Percentiles rank a stretch among this genome's conserved stretches.
Conservation (phyloP, 2,797 vertebrate genomes). For the Peromyscus eremicus region DNA sequence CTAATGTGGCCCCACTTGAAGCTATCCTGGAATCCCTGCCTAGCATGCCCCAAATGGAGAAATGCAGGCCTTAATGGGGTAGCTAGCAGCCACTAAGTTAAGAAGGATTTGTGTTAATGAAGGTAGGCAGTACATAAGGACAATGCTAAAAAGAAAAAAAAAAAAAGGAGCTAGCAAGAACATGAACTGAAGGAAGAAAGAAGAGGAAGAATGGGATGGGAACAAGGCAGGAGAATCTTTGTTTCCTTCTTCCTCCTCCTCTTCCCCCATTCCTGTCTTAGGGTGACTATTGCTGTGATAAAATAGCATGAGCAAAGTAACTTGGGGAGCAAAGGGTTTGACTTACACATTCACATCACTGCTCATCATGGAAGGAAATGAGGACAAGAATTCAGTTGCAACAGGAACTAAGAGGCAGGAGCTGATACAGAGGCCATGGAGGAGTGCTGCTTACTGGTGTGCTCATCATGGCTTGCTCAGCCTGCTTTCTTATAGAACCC, state of each 20-base stretch:
- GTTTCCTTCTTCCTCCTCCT: neutral
- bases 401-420: neutral
- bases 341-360: neutral
- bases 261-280: neutral
- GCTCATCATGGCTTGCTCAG: neutral
- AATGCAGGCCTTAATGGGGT: neutral
- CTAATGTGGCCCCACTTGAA: neutral
- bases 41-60: neutral
- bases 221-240: neutral
- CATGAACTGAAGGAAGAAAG: neutral
- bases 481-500: neutral
- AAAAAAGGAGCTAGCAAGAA: neutral
- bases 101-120: neutral
- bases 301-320: neutral
- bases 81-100: neutral
- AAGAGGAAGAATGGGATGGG: neutral
- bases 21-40: neutral
- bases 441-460: neutral
- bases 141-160: neutral
- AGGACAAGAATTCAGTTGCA: neutral
- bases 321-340: neutral
- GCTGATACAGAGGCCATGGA: neutral
- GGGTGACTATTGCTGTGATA: neutral
- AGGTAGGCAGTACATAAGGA: neutral
- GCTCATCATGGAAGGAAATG: neutral